Conservation (phyloP, 2,888 invertebrate species). For the Epinotia demarniana region DNA sequence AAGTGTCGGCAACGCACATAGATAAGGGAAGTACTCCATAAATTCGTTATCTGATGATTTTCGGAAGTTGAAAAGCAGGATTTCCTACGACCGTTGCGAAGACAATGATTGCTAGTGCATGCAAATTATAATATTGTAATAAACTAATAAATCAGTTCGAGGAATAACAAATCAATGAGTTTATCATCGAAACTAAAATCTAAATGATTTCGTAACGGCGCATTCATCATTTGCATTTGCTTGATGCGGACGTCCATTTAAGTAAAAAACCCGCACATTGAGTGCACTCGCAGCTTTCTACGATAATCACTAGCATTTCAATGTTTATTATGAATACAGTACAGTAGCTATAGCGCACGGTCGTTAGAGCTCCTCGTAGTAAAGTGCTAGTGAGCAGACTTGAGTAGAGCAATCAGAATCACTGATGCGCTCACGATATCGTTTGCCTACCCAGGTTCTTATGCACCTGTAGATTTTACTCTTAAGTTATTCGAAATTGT, state of each 20-base stretch:
- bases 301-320: constrained; percentile 57
- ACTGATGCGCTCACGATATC: constrained; percentile 21
- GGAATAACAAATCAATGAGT: constrained; percentile 5
- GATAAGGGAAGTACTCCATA: constrained; percentile 29
- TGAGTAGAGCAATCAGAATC: not conserved
- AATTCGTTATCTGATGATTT: constrained; percentile 33
- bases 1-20: constrained; percentile 37
- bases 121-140: constrained; percentile 18
- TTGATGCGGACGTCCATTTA: constrained; percentile 48
- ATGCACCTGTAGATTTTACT: not conserved
- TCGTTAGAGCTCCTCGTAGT: constrained; percentile 57
- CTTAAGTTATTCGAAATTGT: not conserved
- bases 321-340: constrained; percentile 58
- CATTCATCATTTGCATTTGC: constrained; percentile 54
- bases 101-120: constrained; percentile 17
- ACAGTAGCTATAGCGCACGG: constrained; percentile 51
- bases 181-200: constrained; percentile 14
- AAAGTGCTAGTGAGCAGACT: constrained; percentile 54
- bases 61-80: constrained; percentile 41
- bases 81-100: constrained; percentile 29
- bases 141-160: not conserved
- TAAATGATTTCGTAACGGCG: constrained; percentile 50
- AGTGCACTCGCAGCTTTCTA: constrained; percentile 51
- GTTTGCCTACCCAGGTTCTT: constrained; percentile 17
- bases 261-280: constrained; percentile 53